A percentile compares a stretch with the other conserved stretches of the same genome.
Conservation (phyloP, 2,113 vertebrate genomes). For the Microtus ochrogaster region DNA sequence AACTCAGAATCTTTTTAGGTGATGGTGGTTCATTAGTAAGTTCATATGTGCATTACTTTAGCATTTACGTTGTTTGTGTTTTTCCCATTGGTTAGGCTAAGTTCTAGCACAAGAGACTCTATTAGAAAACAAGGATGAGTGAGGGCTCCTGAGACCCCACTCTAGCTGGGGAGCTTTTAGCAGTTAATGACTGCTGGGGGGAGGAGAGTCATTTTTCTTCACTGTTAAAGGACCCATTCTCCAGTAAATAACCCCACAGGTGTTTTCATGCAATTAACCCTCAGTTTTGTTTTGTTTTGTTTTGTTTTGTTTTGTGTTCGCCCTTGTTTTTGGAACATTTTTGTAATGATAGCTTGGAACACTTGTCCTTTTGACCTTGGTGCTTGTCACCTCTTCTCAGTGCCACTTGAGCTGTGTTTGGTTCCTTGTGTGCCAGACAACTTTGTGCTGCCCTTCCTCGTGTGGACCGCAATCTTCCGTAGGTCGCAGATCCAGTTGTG, state of each 20-base stretch:
- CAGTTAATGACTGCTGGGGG: neutral
- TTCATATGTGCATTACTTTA: neutral
- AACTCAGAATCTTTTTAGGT: neutral
- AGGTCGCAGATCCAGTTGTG: neutral
- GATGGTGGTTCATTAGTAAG: neutral
- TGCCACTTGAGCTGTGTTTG: neutral
- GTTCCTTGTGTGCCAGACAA: neutral
- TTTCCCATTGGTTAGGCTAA: conserved; percentile 7
- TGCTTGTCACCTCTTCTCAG: neutral
- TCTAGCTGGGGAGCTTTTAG: too few species aligned
- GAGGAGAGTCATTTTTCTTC: neutral
- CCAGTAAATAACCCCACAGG: neutral
- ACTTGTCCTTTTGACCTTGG: neutral
- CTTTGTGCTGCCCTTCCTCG: neutral
- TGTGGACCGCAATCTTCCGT: neutral
- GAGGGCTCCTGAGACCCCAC: neutral
- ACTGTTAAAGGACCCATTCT: too few species aligned
- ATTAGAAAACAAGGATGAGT: neutral
- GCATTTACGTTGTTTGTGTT: neutral
- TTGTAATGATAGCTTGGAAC: neutral
- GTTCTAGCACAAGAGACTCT: neutral
- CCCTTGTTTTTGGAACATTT: neutral
- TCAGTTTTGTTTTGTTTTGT: too few species aligned
- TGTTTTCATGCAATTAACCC: neutral
- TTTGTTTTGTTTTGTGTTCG: neutral